Conservation (phyloP, 2,888 invertebrate genomes). For the Liodrosophila aerea region DNA sequence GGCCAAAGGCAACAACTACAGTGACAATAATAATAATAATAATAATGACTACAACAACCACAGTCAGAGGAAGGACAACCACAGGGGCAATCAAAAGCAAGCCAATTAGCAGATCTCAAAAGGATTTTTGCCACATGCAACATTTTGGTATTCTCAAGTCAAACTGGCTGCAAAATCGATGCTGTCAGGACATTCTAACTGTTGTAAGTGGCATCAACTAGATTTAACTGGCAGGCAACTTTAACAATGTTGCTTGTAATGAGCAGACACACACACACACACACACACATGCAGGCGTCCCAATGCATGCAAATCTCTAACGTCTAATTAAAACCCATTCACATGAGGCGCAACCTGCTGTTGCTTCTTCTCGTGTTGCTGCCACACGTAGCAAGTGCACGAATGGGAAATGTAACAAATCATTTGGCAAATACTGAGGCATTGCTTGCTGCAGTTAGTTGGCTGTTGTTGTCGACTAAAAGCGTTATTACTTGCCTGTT, state of each 20-base stretch:
- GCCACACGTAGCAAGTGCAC: slow-evolving; percentile 19
- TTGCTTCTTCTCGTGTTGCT: background rate
- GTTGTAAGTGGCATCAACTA: slow-evolving; percentile 12
- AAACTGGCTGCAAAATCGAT: slow-evolving; percentile 26
- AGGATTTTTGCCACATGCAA: slow-evolving; percentile 3
- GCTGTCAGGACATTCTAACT: slow-evolving; percentile 8
- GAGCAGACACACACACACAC: slow-evolving; percentile 10
- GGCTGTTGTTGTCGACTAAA: slow-evolving; percentile 13
- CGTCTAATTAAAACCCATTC: slow-evolving; percentile 50
- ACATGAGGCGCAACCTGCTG: slow-evolving; percentile 10
- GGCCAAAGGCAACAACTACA: background rate
- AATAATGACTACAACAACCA: background rate
- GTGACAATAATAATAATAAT: background rate
- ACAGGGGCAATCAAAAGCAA: slow-evolving; percentile 33
- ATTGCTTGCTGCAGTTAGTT: slow-evolving; percentile 19
- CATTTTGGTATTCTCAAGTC: slow-evolving; percentile 6
- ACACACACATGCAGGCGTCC: background rate
- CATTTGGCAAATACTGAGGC: slow-evolving; percentile 35
- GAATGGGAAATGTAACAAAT: slow-evolving; percentile 51
- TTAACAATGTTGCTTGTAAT: slow-evolving; percentile 29
- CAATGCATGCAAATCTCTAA: slow-evolving; percentile 38
- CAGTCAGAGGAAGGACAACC: slow-evolving; percentile 3
- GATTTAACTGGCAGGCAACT: slow-evolving; percentile 21
- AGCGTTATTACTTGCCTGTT: slow-evolving; percentile 41
- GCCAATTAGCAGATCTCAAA: slow-evolving; percentile 36